Percentiles rank a stretch among this genome's conserved stretches.
Evolutionary conservation across 2,888 invertebrate species (phyloP).

Genomic region (Uropetala carovei): DNA sequence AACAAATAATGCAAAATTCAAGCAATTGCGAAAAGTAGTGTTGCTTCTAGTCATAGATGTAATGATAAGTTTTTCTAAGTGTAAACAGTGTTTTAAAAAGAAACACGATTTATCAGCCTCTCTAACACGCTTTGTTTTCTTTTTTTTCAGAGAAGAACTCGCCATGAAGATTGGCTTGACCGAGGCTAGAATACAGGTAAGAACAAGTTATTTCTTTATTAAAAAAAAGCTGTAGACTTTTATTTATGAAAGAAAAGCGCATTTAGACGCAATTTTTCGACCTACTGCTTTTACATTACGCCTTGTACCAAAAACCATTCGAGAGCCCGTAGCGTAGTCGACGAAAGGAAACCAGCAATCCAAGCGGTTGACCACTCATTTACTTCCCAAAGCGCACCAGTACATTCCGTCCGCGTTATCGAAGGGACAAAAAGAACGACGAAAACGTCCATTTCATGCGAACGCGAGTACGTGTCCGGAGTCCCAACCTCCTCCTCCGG

Average conservation of each 20-base stretch:
- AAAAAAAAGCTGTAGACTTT: neutral
- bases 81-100: too few species aligned
- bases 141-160: slow-evolving; percentile 91
- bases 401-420: neutral
- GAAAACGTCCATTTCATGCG: neutral
- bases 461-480: neutral
- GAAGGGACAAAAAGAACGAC: neutral
- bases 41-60: neutral
- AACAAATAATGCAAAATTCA: neutral
- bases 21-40: neutral
- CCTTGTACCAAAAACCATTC: neutral
- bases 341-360: neutral
- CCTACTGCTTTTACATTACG: too few species aligned
- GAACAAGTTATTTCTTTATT: slow-evolving; percentile 68
- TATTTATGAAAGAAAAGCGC: too few species aligned
- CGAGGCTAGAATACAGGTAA: slow-evolving; percentile 96
- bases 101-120: too few species aligned
- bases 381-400: neutral
- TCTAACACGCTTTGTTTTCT: slow-evolving; percentile 69
- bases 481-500: neutral
- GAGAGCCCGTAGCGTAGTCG: neutral
- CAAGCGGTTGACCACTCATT: neutral
- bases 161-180: slow-evolving; percentile 97
- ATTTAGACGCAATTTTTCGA: neutral
- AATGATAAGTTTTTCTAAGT: too few species aligned